Percentiles rank a stretch among this genome's conserved stretches.
phyloP scores from a whole-genome alignment of 2,888 invertebrate species.

The Tinea pellionella region DNA sequence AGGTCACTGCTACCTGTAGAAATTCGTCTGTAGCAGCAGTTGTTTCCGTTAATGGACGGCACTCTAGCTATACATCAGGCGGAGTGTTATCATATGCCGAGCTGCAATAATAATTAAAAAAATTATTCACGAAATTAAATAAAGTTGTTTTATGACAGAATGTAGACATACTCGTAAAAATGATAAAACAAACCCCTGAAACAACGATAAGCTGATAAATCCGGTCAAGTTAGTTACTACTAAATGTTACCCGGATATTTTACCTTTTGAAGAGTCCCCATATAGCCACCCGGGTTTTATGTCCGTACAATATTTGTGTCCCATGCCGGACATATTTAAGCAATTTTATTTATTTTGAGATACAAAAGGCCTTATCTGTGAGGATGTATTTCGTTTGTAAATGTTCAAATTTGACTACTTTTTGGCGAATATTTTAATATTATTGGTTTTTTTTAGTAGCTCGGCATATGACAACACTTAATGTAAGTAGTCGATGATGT shows the following conservation, averaged over 20 bases:
- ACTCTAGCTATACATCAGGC: no score
- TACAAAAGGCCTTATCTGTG: slow-evolving; percentile 62
- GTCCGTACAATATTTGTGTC: slow-evolving; percentile 22
- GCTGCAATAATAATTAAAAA: no score
- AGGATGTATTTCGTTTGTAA: slow-evolving; percentile 41
- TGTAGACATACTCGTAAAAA: no score
- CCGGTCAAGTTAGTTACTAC: slow-evolving; percentile 1
- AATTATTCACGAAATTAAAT: no score
- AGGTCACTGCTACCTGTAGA: no score
- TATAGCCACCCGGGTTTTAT: not conserved
- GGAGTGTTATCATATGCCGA: no score
- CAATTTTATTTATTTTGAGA: slow-evolving; percentile 67
- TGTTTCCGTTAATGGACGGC: no score
- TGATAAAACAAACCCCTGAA: not conserved
- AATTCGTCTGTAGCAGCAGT: no score
- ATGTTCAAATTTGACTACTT: slow-evolving; percentile 30
- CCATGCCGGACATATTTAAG: slow-evolving; percentile 60
- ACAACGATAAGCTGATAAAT: slow-evolving; percentile 2
- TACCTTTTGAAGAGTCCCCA: slow-evolving; percentile 9
- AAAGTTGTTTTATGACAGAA: slow-evolving; percentile 18
- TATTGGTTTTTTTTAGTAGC: no score
- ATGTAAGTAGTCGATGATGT: no score
- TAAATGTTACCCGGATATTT: slow-evolving; percentile 3
- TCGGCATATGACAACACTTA: no score
- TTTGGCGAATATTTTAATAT: not conserved